Base-by-base conservation (phyloP, 2,113 vertebrate species). In the Cromileptes altivelis region DNA sequence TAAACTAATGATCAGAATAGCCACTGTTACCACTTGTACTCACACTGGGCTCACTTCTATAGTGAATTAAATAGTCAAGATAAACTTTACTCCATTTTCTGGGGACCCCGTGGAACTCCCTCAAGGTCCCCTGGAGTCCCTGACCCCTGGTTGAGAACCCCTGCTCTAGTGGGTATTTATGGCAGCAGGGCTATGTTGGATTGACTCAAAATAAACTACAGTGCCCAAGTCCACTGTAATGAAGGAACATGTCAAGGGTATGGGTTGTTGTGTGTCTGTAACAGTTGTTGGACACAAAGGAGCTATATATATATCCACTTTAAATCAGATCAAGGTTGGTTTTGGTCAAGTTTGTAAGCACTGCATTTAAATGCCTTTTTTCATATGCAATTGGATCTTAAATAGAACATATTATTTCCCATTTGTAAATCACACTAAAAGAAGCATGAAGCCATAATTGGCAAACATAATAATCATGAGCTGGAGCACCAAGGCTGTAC, bases 401-500 rank as follows among this genome's bases (percentile, higher is more conserved):
- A 70, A 33, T 55, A 21, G 60, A 75, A 50, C 19, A 69, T 62
- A 25, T 17, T 37, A n/a, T 52, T 76, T 68, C 53, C 19, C 17
- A 55, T 78, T 61, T 78, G 18, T 13, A 49, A 72, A 62, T 72
- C 33, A 71, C 6, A 58, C 49, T 65, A 42, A 63, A 58, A 49
- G 18, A 53, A 60, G 37, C 53, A 80, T 47, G 33, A 55, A 70
- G 50, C 15, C 30, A 55, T 71, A 82, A 82, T 74, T 64, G 63
- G 64, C 30, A 82, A 65, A 85, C 65, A 72, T 63, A 71, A 75
- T 62, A 75, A 70, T 33, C 27, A 40, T 47, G 15, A 78, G 53
- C 9, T 68, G 64, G 27, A 72, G 45, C 55, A 52, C 25, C 13
- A 13, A 53, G 12, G 42, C 57, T 45, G 14, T 23, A 60, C 12